These are phyloP conservation scores for Dryobota labecula DNA, from an alignment of 2,888 invertebrate species.

Conservation along the genomic window DNA sequence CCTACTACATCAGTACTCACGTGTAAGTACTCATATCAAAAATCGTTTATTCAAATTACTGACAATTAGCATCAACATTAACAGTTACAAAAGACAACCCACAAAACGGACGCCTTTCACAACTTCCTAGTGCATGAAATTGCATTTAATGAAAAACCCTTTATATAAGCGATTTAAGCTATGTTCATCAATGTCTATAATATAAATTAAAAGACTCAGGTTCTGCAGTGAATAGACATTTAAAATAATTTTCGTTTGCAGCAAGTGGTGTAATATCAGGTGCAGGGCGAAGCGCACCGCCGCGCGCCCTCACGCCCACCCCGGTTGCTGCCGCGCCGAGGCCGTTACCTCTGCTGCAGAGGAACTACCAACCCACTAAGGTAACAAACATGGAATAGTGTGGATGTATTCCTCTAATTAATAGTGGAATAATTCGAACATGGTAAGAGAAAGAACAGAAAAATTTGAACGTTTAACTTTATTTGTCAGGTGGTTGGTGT, in stretches of 20 bases:
- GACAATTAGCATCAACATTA: too few relatives aligned
- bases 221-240: not conserved
- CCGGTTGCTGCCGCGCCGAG: constrained; percentile 78
- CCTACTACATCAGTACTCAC: constrained; percentile 81
- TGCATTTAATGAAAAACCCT: not conserved
- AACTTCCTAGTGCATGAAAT: not conserved
- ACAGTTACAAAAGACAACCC: not conserved
- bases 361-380: constrained; percentile 88
- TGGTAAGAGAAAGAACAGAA: not conserved
- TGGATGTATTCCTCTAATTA: not conserved
- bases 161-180: too few relatives aligned
- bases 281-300: constrained; percentile 72
- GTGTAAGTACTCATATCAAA: constrained; percentile 70
- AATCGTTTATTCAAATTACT: not conserved
- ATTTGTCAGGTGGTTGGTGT: constrained; percentile 81
- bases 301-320: constrained; percentile 74
- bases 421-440: not conserved
- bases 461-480: not conserved
- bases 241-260: constrained; percentile 50
- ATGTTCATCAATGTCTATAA: not conserved
- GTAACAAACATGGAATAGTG: constrained; percentile 65
- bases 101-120: not conserved
- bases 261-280: constrained; percentile 82
- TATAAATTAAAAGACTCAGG: not conserved
- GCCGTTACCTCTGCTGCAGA: constrained; percentile 84